phyloP scores from a whole-genome alignment of 2,888 invertebrate genomes.

The Dugesia japonica region DNA sequence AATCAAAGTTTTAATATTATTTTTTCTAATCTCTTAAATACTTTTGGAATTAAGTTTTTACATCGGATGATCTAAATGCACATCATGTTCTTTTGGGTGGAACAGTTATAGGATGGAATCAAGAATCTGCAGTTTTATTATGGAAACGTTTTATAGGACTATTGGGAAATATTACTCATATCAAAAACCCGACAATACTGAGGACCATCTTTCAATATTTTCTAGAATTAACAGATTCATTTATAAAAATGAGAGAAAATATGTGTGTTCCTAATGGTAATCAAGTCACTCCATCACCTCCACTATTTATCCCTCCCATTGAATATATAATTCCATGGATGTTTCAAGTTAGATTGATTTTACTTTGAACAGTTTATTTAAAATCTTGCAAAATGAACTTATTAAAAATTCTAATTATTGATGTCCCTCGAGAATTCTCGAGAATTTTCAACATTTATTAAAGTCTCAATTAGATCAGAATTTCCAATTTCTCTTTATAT shows the following conservation, averaged over 20 bases:
- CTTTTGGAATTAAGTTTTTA: background rate
- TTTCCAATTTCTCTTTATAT: no score
- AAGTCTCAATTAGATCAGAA: no score
- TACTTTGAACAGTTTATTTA: no score
- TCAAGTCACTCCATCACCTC: background rate
- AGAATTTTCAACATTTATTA: no score
- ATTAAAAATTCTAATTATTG: no score
- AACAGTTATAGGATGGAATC: background rate
- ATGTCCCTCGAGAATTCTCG: no score
- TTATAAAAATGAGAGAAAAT: conserved; percentile 14
- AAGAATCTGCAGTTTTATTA: background rate
- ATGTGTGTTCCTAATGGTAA: background rate
- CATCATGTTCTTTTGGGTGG: background rate
- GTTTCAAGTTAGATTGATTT: background rate
- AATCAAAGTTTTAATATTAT: background rate
- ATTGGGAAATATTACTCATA: background rate
- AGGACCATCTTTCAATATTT: background rate
- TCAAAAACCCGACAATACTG: background rate
- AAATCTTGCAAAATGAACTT: no score
- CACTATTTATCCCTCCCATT: background rate
- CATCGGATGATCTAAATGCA: background rate
- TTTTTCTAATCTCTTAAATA: no score
- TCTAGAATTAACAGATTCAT: background rate
- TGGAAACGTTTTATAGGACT: background rate
- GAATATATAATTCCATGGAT: conserved; percentile 4